phyloP scores from a whole-genome alignment of 2,113 vertebrate species.

The Solenodon paradoxus region DNA sequence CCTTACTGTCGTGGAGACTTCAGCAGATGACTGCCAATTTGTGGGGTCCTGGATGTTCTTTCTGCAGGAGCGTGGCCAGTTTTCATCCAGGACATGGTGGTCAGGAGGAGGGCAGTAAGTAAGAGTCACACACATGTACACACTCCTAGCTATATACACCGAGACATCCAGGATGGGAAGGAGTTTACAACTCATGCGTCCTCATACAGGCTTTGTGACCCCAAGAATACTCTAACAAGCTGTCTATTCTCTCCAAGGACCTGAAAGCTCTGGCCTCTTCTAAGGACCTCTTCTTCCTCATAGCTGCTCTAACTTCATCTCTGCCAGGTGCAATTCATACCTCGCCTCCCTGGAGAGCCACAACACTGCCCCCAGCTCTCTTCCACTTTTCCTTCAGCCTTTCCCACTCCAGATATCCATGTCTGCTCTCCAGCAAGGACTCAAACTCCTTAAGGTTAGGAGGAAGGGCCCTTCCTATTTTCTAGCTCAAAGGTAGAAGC shows the following conservation, averaged over 20 bases:
- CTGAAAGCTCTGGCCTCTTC: neutral
- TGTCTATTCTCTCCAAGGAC: fast-evolving
- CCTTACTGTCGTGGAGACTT: neutral
- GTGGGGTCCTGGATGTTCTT: neutral
- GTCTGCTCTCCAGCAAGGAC: neutral
- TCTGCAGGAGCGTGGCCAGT: neutral
- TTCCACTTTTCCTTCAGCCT: neutral
- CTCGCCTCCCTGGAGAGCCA: neutral
- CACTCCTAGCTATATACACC: no score
- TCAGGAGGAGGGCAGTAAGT: neutral
- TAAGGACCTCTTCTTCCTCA: neutral
- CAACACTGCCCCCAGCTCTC: neutral
- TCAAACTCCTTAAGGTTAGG: neutral
- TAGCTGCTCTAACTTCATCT: neutral
- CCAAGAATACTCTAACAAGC: neutral
- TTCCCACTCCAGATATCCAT: neutral
- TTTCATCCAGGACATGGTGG: neutral
- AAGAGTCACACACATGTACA: no score
- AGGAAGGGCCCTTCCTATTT: neutral
- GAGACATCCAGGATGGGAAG: neutral
- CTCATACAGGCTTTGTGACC: fast-evolving
- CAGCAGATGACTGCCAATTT: neutral
- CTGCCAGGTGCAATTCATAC: neutral
- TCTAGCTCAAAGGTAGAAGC: neutral
- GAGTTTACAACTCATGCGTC: neutral